Evolutionary conservation across 2,888 invertebrate genomes (phyloP), one percentile per base, ranked within the genome.

Genomic region (Callyntrura guangdongensis): DNA sequence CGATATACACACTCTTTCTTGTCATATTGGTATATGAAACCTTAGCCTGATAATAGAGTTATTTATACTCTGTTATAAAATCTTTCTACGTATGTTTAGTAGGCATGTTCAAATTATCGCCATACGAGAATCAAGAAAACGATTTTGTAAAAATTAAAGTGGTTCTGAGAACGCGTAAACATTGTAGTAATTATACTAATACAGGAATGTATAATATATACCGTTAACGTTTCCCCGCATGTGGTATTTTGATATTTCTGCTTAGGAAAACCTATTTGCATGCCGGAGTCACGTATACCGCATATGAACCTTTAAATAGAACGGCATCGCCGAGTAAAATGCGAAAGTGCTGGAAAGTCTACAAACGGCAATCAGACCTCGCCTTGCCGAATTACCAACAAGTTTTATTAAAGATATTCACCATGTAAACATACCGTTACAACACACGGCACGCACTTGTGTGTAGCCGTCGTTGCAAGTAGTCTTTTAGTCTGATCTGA

Each of bases 311-410:
- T 6, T 36, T 2, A 36, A 36, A 36, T 36, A 36, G 6, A 36
- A 36, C 3, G 6, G 36, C 36, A 67, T 27, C 36, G 11, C 27
- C 25, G 67, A 67, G 11, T 11, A 3, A 2, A 20, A 61, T 61
- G 67, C 67, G 27, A 67, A 27, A 25, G 22, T 64, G 25, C n/a
- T 22, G 69, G n/a, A 17, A 69, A 69, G 22, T 45, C 17, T 69
- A 8, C n/a, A 45, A 69, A 17, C 69, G 6, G 9, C n/a, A 36
- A 45, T 9, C 45, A 36, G 6, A 45, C 17, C n/a, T 69, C 11
- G 67, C 14, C 69, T 45, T 17, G 8, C 69, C 69, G 22, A 36
- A 69, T 45, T 69, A 36, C 69, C 20, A 53, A 9, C n/a, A 45
- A 2, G 36, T 36, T 36, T 2, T 2, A 4, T 6, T 36, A 6